Base-by-base conservation (phyloP, 2,113 vertebrate genomes). In the Porphyrio hochstetteri region DNA sequence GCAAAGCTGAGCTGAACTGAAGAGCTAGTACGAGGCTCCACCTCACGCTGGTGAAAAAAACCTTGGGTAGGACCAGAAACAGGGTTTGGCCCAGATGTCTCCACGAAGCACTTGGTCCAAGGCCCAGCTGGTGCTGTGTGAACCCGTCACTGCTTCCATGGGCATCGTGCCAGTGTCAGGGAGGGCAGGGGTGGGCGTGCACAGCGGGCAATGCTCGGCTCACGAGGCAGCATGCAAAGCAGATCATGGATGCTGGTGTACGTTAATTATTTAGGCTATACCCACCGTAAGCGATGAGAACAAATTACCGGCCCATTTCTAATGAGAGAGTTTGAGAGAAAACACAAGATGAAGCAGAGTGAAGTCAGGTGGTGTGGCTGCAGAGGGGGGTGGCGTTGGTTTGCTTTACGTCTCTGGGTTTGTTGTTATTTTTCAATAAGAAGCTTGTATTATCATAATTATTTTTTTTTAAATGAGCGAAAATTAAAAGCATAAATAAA, bases 211-310 rank as follows among this genome's bases (percentile, higher is more conserved):
- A 7, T 1, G 1, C 78, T 63, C 3, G 0, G 65, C 56, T 69
- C 31, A 6, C 0, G 0, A 13, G 29, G 0, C 0, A 56, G 61
- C n/a, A 35, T 2, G 10, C 42, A 11, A 27, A 5, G 59, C 72
- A 79, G 64, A 17, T 33, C 10, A 4, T 1, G 2, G 19, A 1
- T 31, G 48, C 24, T 65, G 21, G 35, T 3, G 4, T 3, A 4
- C 44, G 2, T 18, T 16, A 48, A 3, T 61, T 81, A 36, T 63
- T 27, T 38, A 38, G 48, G 60, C 60, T 78, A 1, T 11, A 69
- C 5, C 33, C 76, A 21, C 46, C 2, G 0, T 21, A 4, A 52
- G 27, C 2, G 29, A 36, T 13, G 69, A 36, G 29, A 53, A 48
- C 35, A 57, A 69, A 71, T 76, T 33, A 11, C 35, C 3, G 10